These are phyloP conservation scores for Noturus placidus DNA, from an alignment of 2,113 vertebrate species.

Conservation along the genomic window DNA sequence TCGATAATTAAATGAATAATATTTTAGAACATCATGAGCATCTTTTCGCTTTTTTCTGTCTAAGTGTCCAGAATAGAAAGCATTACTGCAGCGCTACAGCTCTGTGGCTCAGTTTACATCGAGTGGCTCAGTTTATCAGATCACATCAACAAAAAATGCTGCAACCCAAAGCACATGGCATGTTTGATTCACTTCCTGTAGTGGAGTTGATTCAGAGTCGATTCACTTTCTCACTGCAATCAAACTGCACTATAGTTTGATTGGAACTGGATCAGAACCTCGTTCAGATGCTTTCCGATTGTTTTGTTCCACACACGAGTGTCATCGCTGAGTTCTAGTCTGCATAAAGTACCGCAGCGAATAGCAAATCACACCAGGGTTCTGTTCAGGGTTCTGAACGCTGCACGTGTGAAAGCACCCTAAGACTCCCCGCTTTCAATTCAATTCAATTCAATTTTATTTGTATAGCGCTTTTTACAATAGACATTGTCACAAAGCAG, in stretches of 20 bases:
- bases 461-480: no score
- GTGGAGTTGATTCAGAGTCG: background rate
- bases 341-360: background rate
- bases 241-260: background rate
- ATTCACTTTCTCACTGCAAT: background rate
- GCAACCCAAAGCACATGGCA: background rate
- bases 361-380: background rate
- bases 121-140: background rate
- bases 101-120: background rate
- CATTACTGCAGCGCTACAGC: background rate
- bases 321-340: background rate
- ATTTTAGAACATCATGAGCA: background rate
- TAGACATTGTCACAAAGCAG: no score
- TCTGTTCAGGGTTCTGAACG: background rate
- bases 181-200: background rate
- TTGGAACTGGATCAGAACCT: background rate
- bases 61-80: background rate
- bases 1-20: background rate
- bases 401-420: background rate
- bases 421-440: background rate
- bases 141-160: background rate
- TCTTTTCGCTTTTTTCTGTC: background rate
- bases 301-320: background rate
- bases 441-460: no score
- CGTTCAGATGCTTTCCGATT: background rate